Evolutionary conservation across 2,797 vertebrate genomes (phyloP).

Genomic region (Coendou prehensilis): DNA sequence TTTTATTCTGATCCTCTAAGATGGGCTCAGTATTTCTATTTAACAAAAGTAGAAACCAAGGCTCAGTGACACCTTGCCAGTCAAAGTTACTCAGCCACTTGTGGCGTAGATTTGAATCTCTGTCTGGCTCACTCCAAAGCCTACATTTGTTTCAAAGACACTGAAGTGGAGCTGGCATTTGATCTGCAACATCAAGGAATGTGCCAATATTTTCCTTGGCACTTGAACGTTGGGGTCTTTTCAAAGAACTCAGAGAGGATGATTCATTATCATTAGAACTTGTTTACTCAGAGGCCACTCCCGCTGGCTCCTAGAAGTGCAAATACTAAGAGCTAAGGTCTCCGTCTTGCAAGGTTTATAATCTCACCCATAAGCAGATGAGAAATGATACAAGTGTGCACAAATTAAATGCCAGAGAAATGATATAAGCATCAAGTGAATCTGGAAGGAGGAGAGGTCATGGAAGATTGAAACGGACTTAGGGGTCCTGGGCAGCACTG

Average conservation of each 20-base stretch:
- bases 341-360: background rate
- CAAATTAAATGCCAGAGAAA: background rate
- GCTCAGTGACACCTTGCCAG: background rate
- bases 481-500: background rate
- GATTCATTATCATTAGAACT: background rate
- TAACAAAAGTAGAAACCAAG: slow-evolving; percentile 44
- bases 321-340: background rate
- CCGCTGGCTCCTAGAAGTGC: background rate
- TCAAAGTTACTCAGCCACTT: background rate
- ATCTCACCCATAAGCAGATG: background rate
- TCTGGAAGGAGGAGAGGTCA: background rate
- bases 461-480: background rate
- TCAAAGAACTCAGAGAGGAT: background rate
- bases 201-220: slow-evolving; percentile 32
- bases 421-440: background rate
- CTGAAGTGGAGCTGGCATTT: background rate
- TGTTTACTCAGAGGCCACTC: slow-evolving; percentile 3
- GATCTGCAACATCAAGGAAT: background rate
- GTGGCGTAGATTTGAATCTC: background rate
- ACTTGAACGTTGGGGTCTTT: slow-evolving; percentile 45
- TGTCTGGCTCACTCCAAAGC: background rate
- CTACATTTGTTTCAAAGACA: background rate
- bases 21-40: background rate
- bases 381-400: background rate
- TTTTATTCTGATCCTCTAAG: background rate